Percentiles rank a stretch among this genome's conserved stretches.
Evolutionary conservation across 2,888 invertebrate species (phyloP).

Genomic region (Acronicta psi): DNA sequence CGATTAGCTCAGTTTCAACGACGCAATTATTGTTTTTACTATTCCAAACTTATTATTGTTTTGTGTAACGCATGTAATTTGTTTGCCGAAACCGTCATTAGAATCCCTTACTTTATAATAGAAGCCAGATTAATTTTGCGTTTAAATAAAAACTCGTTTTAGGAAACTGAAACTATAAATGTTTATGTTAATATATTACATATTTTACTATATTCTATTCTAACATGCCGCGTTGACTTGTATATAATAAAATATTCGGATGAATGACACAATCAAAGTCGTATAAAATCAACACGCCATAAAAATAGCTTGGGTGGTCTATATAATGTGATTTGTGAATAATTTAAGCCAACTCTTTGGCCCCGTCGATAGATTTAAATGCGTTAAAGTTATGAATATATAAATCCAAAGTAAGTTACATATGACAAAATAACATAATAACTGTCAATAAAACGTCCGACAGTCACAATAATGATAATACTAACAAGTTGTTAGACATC

Average conservation of each 20-base stretch:
- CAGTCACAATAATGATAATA: conserved; percentile 74
- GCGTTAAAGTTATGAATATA: conserved; percentile 54
- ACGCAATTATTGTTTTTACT: conserved; percentile 61
- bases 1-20: conserved; percentile 66
- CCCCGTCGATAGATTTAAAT: conserved; percentile 48
- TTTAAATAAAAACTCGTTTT: background rate
- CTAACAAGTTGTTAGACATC: conserved; percentile 75
- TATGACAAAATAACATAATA: conserved; percentile 71
- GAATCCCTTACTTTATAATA: background rate
- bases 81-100: conserved; percentile 16
- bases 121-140: background rate
- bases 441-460: conserved; percentile 73
- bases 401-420: conserved; percentile 61
- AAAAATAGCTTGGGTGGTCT: conserved; percentile 51
- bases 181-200: no score
- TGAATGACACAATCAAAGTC: conserved; percentile 22
- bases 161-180: no score
- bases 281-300: conserved; percentile 36
- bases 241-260: conserved; percentile 17
- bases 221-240: background rate
- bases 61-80: conserved; percentile 33
- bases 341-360: conserved; percentile 22
- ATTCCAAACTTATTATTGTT: conserved; percentile 46
- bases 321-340: conserved; percentile 38
- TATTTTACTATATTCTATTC: no score